Conservation (phyloP, 2,888 invertebrate species). For the Holacanthella duospinosa region DNA sequence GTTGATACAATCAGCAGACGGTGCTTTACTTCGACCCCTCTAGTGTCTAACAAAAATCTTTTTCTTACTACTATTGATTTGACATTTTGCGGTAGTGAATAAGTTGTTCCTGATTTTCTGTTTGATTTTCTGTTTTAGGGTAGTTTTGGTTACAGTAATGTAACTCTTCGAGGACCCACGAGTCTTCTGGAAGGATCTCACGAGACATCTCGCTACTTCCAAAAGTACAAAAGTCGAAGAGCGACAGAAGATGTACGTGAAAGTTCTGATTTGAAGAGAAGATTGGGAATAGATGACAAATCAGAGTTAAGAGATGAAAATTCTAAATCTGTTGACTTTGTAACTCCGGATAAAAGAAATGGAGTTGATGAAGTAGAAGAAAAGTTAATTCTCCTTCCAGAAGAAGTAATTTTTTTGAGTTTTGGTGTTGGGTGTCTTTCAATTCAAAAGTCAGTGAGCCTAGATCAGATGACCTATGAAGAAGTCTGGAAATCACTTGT, state of each 20-base stretch:
- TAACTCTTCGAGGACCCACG: constrained; percentile 7
- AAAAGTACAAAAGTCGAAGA: background rate
- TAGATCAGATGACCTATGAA: constrained; percentile 20
- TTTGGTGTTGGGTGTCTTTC: constrained; percentile 34
- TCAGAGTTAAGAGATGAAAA: background rate
- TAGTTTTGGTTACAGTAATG: constrained; percentile 11
- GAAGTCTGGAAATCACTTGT: constrained; percentile 29
- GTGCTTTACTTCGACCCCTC: too few species aligned
- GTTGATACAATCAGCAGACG: too few species aligned
- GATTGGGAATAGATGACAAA: background rate
- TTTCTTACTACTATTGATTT: too few species aligned
- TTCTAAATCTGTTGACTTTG: background rate
- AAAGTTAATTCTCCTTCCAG: constrained; percentile 29
- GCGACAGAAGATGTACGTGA: background rate
- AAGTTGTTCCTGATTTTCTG: constrained; percentile 6
- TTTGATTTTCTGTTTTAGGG: constrained; percentile 9
- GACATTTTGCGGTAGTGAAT: too few species aligned
- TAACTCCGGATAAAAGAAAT: background rate
- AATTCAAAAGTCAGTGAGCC: constrained; percentile 17
- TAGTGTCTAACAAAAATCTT: background rate
- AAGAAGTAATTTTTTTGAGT: constrained; percentile 34
- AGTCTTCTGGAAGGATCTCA: background rate
- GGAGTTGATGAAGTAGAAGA: constrained; percentile 16
- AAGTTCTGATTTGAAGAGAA: background rate
- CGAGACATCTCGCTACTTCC: constrained; percentile 9